phyloP scores from a whole-genome alignment of 2,113 vertebrate genomes.

The Macaca nemestrina region DNA sequence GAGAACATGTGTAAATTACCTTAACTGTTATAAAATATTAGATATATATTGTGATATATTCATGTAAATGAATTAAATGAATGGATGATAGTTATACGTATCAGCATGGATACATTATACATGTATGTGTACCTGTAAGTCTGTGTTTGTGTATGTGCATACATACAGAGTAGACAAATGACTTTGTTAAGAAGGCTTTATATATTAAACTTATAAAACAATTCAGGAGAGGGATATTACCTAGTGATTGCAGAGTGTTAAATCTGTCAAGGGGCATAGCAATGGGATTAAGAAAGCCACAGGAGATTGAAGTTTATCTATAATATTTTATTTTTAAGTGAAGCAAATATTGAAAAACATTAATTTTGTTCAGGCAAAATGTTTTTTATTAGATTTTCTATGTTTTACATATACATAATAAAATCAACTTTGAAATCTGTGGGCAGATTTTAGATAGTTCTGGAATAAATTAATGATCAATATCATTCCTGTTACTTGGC shows the following conservation, averaged over 20 bases:
- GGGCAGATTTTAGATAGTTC: neutral
- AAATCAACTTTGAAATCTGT: neutral
- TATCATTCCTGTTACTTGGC: neutral
- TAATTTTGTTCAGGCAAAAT: neutral
- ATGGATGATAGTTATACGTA: neutral
- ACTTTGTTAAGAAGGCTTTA: neutral
- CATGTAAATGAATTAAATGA: neutral
- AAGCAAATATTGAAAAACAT: neutral
- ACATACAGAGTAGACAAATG: neutral
- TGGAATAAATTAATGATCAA: neutral
- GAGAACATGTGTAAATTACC: neutral
- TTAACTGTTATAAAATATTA: neutral
- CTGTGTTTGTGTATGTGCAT: neutral
- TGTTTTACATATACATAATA: neutral
- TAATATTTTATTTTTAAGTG: neutral
- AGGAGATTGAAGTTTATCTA: neutral
- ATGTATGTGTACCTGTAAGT: neutral
- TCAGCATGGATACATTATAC: neutral
- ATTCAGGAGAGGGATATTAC: neutral
- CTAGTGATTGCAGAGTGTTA: neutral
- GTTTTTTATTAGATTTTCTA: neutral
- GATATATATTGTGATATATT: neutral
- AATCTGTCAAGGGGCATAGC: neutral
- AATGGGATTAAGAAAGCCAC: neutral
- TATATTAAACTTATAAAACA: neutral